phyloP scores from a whole-genome alignment of 2,888 invertebrate species.

The Elegia similella region DNA sequence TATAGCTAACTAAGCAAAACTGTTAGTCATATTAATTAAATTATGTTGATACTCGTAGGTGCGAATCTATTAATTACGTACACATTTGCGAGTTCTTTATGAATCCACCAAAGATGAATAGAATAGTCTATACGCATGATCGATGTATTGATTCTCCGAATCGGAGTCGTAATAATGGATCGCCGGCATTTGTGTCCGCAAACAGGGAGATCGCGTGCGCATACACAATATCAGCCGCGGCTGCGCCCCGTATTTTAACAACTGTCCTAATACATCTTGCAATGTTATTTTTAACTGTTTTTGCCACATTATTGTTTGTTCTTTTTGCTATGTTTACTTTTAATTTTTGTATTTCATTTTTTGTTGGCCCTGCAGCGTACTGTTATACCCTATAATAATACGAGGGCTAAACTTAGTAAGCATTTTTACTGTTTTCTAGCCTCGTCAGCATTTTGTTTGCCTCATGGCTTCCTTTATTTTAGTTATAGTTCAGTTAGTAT shows the following conservation, averaged over 20 bases:
- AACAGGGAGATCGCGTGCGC: slow-evolving; percentile 70
- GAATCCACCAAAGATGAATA: neutral
- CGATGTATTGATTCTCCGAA: neutral
- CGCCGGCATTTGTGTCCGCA: slow-evolving; percentile 42
- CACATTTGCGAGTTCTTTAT: neutral
- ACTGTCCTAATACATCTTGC: slow-evolving; percentile 82
- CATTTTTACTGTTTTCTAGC: too few relatives aligned
- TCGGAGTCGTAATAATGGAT: slow-evolving; percentile 31
- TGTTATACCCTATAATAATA: too few relatives aligned
- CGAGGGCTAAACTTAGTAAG: too few relatives aligned
- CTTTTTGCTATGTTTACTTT: slow-evolving; percentile 74
- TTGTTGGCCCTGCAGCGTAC: slow-evolving; percentile 21
- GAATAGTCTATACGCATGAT: neutral
- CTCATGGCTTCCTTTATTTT: too few relatives aligned
- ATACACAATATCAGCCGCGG: slow-evolving; percentile 66
- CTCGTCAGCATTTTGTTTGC: too few relatives aligned
- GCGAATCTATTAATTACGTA: too few relatives aligned
- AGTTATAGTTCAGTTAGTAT: too few relatives aligned
- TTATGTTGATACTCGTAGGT: too few relatives aligned
- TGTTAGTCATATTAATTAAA: too few relatives aligned
- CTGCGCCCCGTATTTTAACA: slow-evolving; percentile 81
- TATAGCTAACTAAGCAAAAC: too few relatives aligned
- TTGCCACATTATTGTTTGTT: slow-evolving; percentile 76
- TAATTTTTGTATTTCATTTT: slow-evolving; percentile 68
- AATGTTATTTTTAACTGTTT: slow-evolving; percentile 81